phyloP scores from a whole-genome alignment of 2,113 vertebrate species.

The mouse (Mus musculus) region DNA sequence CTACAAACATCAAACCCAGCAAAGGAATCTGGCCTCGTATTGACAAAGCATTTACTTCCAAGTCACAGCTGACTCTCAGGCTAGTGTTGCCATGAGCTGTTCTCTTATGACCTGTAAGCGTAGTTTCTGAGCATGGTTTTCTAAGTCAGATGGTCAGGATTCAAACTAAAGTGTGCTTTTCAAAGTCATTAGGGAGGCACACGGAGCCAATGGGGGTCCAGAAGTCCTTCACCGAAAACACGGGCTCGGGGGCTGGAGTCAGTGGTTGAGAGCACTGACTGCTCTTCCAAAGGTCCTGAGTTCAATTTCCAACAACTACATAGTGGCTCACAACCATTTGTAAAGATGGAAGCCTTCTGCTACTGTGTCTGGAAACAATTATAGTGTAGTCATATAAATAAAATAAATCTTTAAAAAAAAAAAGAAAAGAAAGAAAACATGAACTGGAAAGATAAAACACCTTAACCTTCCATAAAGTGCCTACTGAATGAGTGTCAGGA shows the following conservation, averaged over 20 bases:
- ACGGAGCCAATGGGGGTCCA: neutral
- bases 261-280: too few species aligned
- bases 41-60: fast-evolving
- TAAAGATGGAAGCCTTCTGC: too few species aligned
- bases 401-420: too few species aligned
- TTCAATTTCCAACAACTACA: too few species aligned
- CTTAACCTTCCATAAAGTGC: too few species aligned
- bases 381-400: too few species aligned
- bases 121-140: neutral
- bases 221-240: neutral
- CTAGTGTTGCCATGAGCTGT: neutral
- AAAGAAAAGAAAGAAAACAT: too few species aligned
- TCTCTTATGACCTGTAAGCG: fast-evolving
- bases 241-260: too few species aligned
- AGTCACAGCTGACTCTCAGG: neutral
- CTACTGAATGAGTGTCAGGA: too few species aligned
- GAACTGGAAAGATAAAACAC: neutral
- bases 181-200: neutral
- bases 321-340: too few species aligned
- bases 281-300: too few species aligned
- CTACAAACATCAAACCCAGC: neutral
- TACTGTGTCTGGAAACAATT: too few species aligned
- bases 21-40: neutral
- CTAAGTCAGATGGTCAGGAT: neutral
- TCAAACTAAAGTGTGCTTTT: neutral